phyloP scores from a whole-genome alignment of 2,113 vertebrate species.

The Microcebus ravelobensis region DNA sequence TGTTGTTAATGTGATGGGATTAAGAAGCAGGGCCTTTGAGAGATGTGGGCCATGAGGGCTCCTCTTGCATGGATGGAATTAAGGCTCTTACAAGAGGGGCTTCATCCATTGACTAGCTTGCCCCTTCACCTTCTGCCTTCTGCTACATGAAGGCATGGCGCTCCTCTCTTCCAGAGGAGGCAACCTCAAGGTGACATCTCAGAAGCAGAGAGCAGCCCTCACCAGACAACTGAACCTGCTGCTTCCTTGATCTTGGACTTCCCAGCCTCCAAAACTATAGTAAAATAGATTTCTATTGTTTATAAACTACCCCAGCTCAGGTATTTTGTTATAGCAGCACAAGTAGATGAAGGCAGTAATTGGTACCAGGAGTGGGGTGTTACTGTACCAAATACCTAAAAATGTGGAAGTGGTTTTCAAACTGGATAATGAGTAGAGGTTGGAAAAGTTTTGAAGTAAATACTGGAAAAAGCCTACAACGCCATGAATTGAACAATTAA shows the following conservation, averaged over 20 bases:
- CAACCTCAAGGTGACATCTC: not conserved
- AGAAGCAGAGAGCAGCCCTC: not conserved
- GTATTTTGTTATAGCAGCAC: not conserved
- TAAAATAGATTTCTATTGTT: not conserved
- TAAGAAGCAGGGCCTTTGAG: not conserved
- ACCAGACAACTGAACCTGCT: not conserved
- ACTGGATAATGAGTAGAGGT: not conserved
- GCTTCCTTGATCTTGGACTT: not conserved
- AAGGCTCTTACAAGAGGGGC: not conserved
- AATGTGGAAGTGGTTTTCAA: not conserved
- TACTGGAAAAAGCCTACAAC: not conserved
- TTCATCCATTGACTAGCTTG: not conserved
- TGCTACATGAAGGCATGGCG: accelerated
- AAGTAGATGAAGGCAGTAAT: not conserved
- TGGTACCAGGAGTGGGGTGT: not conserved
- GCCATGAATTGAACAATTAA: not conserved
- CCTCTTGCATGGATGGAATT: not conserved
- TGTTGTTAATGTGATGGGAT: too few species aligned
- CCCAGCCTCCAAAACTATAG: not conserved
- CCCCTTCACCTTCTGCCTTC: not conserved
- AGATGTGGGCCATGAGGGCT: not conserved
- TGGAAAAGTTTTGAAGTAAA: not conserved
- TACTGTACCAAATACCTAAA: not conserved
- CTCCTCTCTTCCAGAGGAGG: not conserved
- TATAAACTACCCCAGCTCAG: too few species aligned